Base-by-base conservation (phyloP, 2,888 invertebrate genomes). In the Neoaliturus tenellus region DNA sequence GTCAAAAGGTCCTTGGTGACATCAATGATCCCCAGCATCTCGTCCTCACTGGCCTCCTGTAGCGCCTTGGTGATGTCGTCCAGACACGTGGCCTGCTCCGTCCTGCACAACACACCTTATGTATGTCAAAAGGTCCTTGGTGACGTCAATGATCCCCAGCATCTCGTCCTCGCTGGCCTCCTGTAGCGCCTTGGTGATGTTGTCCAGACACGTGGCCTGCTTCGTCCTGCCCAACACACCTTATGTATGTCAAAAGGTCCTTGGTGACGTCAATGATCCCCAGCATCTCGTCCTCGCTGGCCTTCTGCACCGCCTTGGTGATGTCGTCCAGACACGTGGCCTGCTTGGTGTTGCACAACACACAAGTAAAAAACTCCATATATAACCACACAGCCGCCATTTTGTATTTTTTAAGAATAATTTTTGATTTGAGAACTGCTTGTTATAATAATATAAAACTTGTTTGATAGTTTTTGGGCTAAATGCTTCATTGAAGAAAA, bases 1-100 rank as follows among this genome's bases (percentile, higher is more conserved):
- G n/a, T n/a, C n/a, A n/a, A n/a, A n/a, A n/a, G 92, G 82, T 95
- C 95, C 87, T 95, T 94, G 62, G 94, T 94, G 91, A 95, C 95
- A 17, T 92, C 94, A 84, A 95, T 89, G 88, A 94, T 92, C 25
- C 94, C 94, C 89, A 93, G 93, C 89, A 95, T 87, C 20, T 91
- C 90, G 17, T 92, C 92, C 83, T 93, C 92, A 0, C 94, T 91
- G 0, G 92, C 92, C 81, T 90, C 90, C 90, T 93, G 93, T 85
- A 95, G 90, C 67, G 91, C 91, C 31, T 89, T 91, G 89, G 94
- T 94, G 89, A 95, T 94, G 82, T 92, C 92, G 41, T 95, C 94
- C 87, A 93, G 93, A 31, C 92, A 90, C 44, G 94, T 92, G 73
- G 90, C 93, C 89, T 94, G 94, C 48, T 84, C 44, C 10, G 84